Percentiles rank a stretch among this genome's conserved stretches.
Conservation (phyloP, 2,888 invertebrate genomes). For the Leistus spinibarbis region DNA sequence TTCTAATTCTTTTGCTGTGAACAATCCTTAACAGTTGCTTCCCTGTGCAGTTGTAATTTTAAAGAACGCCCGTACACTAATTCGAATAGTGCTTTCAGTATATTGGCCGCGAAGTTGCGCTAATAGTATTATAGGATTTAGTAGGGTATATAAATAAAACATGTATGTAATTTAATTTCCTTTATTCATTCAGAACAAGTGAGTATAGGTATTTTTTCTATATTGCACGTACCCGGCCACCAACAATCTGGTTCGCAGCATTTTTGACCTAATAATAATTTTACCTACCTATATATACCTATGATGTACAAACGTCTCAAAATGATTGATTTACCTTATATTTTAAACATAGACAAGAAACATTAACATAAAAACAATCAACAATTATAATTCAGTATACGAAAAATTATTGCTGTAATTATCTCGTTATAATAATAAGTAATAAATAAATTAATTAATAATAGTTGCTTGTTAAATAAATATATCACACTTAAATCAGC, state of each 20-base stretch:
- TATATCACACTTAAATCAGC: neutral
- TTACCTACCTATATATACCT: conserved; percentile 12
- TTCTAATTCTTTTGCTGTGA: too few species aligned
- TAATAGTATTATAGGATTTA: neutral
- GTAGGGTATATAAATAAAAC: conserved; percentile 2
- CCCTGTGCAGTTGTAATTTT: too few species aligned
- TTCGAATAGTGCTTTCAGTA: too few species aligned
- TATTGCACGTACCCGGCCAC: conserved; percentile 38
- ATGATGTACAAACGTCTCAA: conserved; percentile 33
- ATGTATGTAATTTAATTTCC: conserved; percentile 31
- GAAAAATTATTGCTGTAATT: conserved; percentile 7
- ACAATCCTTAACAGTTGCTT: too few species aligned
- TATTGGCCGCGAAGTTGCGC: too few species aligned
- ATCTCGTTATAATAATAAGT: neutral
- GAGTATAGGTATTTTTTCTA: conserved; percentile 36
- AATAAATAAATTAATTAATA: neutral
- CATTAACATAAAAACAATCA: neutral
- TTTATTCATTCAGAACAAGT: conserved; percentile 40
- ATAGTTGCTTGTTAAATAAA: neutral
- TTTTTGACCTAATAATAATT: conserved; percentile 20
- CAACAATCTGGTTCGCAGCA: conserved; percentile 23
- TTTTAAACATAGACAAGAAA: neutral
- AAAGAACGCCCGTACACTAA: too few species aligned
- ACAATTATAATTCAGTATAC: neutral
- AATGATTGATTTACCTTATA: conserved; percentile 24